Percentiles rank a stretch among this genome's conserved stretches.
phyloP scores from a whole-genome alignment of 1,140 invertebrate species.

The Macrobrachium rosenbergii region DNA sequence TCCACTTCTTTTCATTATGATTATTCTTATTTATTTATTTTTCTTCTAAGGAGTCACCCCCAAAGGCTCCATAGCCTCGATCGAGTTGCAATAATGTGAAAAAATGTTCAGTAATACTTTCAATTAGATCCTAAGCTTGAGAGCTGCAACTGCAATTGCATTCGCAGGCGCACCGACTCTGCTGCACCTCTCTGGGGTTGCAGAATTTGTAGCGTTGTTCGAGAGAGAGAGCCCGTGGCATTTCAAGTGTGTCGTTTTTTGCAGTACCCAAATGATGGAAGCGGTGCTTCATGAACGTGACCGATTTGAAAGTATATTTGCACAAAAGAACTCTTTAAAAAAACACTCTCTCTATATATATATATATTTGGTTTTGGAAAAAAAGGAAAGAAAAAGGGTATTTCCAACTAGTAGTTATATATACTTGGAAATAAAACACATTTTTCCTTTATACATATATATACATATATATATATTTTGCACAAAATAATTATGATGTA shows the following conservation, averaged over 20 bases:
- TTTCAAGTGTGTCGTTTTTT: no score
- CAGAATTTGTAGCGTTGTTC: not conserved
- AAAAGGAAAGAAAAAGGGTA: not conserved
- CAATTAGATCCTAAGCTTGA: constrained; percentile 55
- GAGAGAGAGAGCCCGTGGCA: not conserved
- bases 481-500: constrained; percentile 36
- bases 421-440: not conserved
- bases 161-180: not conserved
- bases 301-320: no score
- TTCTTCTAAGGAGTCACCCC: not conserved
- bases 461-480: constrained; percentile 36
- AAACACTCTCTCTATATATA: no score
- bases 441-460: constrained; percentile 27
- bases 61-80: constrained; percentile 32
- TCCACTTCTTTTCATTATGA: not conserved
- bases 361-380: constrained; percentile 22
- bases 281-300: no score
- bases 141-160: constrained; percentile 57
- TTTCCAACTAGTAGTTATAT: not conserved
- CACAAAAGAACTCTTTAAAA: no score
- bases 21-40: not conserved
- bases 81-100: not conserved
- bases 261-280: no score
- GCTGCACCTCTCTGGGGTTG: not conserved
- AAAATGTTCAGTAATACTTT: constrained; percentile 21